Evolutionary conservation across 2,113 vertebrate genomes (phyloP), one percentile per base, ranked within the genome.

Genomic region (Pampusana beccarii): DNA sequence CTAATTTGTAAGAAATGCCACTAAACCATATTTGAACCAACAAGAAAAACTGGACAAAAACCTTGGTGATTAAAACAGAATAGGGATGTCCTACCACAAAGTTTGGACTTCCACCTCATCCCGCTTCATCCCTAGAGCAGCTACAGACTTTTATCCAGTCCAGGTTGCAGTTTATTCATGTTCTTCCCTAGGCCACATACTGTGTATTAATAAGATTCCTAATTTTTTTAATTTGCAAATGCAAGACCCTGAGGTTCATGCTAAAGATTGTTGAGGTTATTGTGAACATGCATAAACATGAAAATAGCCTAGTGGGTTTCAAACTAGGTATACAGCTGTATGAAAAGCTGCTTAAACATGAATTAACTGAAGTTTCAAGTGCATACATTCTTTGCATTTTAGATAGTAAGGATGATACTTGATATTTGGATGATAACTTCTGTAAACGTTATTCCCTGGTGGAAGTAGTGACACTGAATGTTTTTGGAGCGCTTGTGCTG

Each of bases 241-340:
- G 44, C 28, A 54, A n/a, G 34, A 67, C 21, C 17, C 51, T 53
- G 51, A 70, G 21, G 14, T 46, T 64, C 15, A 5, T 6, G 19
- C 5, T 82, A 10, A 40, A 82, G 42, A 10, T 24, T 64, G 17
- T 17, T 75, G 44, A 51, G 23, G 64, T 83, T 73, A 25, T 42
- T 26, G 26, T 57, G 34, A 69, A 16, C 44, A 38, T 1, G 2
- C 6, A 3, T 21, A 9, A 23, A 8, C 0, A 0, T 84, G 80
- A 83, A 90, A 54, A 50, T 11, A 56, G 16, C 56, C 36, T 50
- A 21, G 17, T 62, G 26, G 10, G 29, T 77, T 80, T 86, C 60
- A 70, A 5, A 7, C 42, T 38, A 40, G 40, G 16, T 33, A 44
- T 34, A 48, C 15, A 57, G 53, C 48, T 93, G 26, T n/a, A 33